Evolutionary conservation across 2,797 vertebrate genomes (phyloP).

Genomic region (Antennarius maculatus): DNA sequence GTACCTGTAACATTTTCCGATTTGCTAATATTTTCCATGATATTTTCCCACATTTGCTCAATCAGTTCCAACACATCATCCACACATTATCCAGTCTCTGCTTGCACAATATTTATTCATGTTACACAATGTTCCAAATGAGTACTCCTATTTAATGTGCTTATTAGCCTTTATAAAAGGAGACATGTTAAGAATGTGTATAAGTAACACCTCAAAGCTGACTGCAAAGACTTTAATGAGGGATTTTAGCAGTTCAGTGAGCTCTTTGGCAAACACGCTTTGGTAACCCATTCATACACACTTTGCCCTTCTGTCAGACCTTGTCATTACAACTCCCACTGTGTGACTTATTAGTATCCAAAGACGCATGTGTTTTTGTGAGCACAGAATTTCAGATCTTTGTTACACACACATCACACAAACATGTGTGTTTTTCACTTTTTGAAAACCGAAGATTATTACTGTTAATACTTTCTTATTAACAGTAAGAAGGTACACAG

Average conservation of each 20-base stretch:
- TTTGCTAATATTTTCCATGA: constrained; percentile 88
- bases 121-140: constrained; percentile 68
- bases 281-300: constrained; percentile 27
- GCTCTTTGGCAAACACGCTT: constrained; percentile 24
- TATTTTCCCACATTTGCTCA: constrained; percentile 82
- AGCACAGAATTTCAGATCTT: constrained; percentile 1
- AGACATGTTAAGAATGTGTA: constrained; percentile 39
- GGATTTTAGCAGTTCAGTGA: constrained; percentile 24
- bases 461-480: no score
- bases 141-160: constrained; percentile 64
- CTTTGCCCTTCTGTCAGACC: constrained; percentile 25
- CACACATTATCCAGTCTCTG: constrained; percentile 60
- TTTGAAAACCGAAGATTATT: no score
- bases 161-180: constrained; percentile 68
- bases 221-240: constrained; percentile 48
- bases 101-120: constrained; percentile 73
- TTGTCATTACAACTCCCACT: constrained; percentile 9
- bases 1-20: constrained; percentile 88
- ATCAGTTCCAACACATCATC: constrained; percentile 78
- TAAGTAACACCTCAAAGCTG: constrained; percentile 57
- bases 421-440: not conserved
- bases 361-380: not conserved
- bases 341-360: constrained; percentile 46
- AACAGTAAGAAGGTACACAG: no score
- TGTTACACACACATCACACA: not conserved